A percentile compares a stretch with the other conserved stretches of the same genome.
phyloP scores from a whole-genome alignment of 2,113 vertebrate genomes.

The Pachyramphus minor region DNA sequence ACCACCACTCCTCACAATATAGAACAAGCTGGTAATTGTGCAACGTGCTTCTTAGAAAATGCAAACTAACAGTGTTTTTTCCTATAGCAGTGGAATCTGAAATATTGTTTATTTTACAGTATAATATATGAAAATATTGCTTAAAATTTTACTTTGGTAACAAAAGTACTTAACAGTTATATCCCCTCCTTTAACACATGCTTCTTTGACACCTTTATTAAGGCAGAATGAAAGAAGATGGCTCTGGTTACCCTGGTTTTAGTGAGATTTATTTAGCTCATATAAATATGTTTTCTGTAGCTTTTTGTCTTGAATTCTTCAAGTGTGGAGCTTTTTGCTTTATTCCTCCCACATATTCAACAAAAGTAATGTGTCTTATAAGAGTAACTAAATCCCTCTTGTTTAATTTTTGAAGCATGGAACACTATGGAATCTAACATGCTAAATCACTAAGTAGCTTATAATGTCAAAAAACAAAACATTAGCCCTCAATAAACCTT shows the following conservation, averaged over 20 bases:
- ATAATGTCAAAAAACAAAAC: neutral
- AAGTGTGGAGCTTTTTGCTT: neutral
- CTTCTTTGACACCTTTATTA: neutral
- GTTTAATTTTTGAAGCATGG: neutral
- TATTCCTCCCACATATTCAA: neutral
- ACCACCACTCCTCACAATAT: neutral
- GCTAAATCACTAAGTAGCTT: neutral
- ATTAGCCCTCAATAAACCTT: neutral
- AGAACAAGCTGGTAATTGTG: neutral
- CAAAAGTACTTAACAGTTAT: neutral
- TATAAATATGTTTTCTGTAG: neutral
- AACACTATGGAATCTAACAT: neutral
- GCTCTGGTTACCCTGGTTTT: neutral
- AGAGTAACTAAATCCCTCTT: neutral
- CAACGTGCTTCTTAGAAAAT: neutral
- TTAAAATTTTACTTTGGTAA: neutral
- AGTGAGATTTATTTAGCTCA: neutral
- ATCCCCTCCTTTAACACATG: neutral
- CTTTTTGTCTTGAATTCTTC: neutral
- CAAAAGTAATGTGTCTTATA: rapidly evolving
- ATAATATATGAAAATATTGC: neutral
- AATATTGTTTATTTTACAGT: neutral
- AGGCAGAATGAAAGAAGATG: neutral
- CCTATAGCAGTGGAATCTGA: neutral
- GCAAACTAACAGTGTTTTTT: neutral